Evolutionary conservation across 1,140 invertebrate genomes (phyloP), one percentile per base, ranked within the genome.

Genomic region (Lordiphosa mommai): DNA sequence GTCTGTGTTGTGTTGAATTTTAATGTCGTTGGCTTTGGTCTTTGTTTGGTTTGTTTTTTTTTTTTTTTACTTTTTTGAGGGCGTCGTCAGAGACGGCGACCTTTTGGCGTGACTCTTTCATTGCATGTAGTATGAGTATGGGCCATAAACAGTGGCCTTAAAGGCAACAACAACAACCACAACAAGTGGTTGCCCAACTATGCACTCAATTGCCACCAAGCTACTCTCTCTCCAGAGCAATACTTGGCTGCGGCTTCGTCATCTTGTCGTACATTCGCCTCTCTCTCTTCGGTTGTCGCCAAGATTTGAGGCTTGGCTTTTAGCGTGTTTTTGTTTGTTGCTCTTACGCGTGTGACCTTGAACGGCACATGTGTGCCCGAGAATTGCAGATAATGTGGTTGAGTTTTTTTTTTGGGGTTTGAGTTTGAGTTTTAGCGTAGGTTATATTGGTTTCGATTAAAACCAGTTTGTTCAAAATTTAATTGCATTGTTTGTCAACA

Each of bases 151-250:
- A 60, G 43, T 70, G 65, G 74, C 66, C 65, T 73, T 34, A 51
- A 72, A 47, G 32, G 64, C 17, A 44, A 41, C n/a, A 38, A 33
- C 46, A 56, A 29, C 40, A 71, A 58, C 67, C 57, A 79, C 74
- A 80, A 74, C 76, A 80, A 80, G 76, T 80, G 76, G 76, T 80
- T 80, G 76, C 70, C 66, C 66, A 80, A 80, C 74, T 82, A 66
- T 55, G 70, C 51, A 57, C 53, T 69, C 64, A 63, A 63, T 68
- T 61, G 60, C 63, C 52, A 51, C 61, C 23, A 55, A 60, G 23
- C 33, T 41, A 43, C 12, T 12, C 34, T 33, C 10, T 8, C 36
- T 12, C 13, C 34, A 17, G 14, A 29, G 20, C 5, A 41, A 20
- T 20, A 23, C 17, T 41, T 43, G 40, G 5, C 40, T 2, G 27